These are phyloP conservation scores for Mus pahari DNA, from an alignment of 2,113 vertebrate species.

Conservation along the genomic window DNA sequence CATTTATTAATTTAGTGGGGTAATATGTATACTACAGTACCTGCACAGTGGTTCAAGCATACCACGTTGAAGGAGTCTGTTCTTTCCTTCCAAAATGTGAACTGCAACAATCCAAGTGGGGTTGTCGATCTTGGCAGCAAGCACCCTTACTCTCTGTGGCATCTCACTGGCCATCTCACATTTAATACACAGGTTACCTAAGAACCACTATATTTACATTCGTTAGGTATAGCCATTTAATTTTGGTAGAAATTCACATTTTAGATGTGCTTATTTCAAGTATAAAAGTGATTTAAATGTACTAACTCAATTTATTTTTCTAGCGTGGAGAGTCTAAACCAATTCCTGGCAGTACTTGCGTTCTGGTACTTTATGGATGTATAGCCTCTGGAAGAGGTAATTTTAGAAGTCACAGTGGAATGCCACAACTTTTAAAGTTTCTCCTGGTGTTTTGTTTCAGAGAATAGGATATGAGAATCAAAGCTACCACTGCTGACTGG, in stretches of 20 bases:
- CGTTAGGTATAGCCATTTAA: neutral
- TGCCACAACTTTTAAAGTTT: neutral
- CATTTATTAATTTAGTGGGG: neutral
- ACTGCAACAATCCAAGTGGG: too few species aligned
- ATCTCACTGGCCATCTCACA: neutral
- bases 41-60: neutral
- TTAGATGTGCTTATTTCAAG: neutral
- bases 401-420: conserved; percentile 51
- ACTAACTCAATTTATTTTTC: neutral
- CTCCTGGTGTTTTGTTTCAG: neutral
- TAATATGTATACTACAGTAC: neutral
- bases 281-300: neutral
- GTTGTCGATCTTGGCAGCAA: neutral
- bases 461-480: neutral
- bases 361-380: neutral
- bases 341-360: neutral
- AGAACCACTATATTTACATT: neutral
- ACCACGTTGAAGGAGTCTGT: neutral
- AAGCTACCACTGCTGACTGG: neutral
- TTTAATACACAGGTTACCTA: neutral
- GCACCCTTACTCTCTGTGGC: too few species aligned
- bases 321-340: neutral
- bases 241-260: neutral
- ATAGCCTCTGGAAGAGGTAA: conserved; percentile 4
- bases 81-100: neutral